Base-by-base conservation (phyloP, 1,140 invertebrate species). In the Drosophila mayri region DNA sequence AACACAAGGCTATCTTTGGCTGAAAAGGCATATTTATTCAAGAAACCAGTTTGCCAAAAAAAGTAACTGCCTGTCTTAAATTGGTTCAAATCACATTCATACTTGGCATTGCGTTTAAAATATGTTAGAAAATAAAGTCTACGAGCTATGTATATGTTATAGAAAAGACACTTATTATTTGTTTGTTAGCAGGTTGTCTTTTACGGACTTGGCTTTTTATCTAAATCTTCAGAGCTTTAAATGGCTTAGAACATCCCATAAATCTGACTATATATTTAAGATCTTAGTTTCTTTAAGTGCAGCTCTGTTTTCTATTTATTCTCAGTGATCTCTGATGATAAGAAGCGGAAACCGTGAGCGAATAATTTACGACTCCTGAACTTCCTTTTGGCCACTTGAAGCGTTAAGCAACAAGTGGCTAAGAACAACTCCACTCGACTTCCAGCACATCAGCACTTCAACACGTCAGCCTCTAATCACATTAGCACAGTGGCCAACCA, bases 401-500 rank as follows among this genome's bases (percentile, higher is more conserved):
- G 76, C 70, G 75, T 86, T 86, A 59, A 76, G 79, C 80, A 87
- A 85, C 66, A 84, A 73, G 74, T 84, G 80, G 76, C 71, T 38
- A 78, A 76, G 79, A 72, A 59, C 64, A 16, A 37, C 67, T 38
- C 46, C 46, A 67, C 43, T 65, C 20, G 46, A 55, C 55, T 38
- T 28, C 54, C 61, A 58, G 38, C 61, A 20, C 47, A 70, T 70
- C 63, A 16, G 47, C 66, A 68, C 67, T 35, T 70, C 79, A 63
- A 32, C 66, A 76, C 72, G 25, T 81, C 60, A 32, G 40, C 41
- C 79, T 74, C 79, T 77, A 88, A 88, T 88, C 83, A 87, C 83
- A 77, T 87, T 87, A 87, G 64, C 84, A 87, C 79, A 73, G 59
- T 79, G 79, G 70, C 83, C 80, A 87, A 88, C 79, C 87, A 87